Evolutionary conservation across 23 tunicate species (phyloP), one percentile per base, ranked within the genome.

Genomic region (Styela plicata): DNA sequence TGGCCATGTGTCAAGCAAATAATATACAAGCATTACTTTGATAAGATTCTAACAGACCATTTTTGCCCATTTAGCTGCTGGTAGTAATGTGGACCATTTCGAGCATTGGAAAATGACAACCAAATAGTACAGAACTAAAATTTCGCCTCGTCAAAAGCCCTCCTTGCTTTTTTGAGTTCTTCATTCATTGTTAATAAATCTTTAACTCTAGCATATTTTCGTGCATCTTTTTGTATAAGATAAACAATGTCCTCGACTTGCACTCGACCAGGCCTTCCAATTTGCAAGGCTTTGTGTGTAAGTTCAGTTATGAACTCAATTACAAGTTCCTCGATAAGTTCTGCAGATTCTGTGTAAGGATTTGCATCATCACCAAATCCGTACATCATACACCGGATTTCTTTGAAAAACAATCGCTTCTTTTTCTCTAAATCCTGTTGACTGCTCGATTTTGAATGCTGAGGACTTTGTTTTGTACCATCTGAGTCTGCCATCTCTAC

Each of bases 361-460:
- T 95, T 95, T 32, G 85, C 87, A 80, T 95, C 99, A 71, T 95
- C 99, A 3, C 99, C 99, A 73, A 95, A 95, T 22, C 99, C 99
- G 74, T 84, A 88, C 92, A 95, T 90, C 92, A 89, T 90, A 80
- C 99, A 95, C 1, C 96, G 91, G 24, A 95, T 89, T 85, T 95
- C 99, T 81, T 95, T 95, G 31, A 87, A 86, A 73, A 95, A 95
- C 24, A 85, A 30, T 2, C 87, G 82, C 67, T 88, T 88, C 74
- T 87, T 88, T 57, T 88, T 93, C 10, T 93, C 98, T 22, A 25
- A 36, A 24, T 76, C 81, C 21, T 34, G 24, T 26, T 71, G 77
- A 3, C 24, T 33, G 34, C 37, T 34, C 5, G 77, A 26, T 28
- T 34, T 33, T 28, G 32, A 28, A 34, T 28, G 34, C 36, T 71